phyloP scores from a whole-genome alignment of 2,888 invertebrate genomes.

The Helleia helle region DNA sequence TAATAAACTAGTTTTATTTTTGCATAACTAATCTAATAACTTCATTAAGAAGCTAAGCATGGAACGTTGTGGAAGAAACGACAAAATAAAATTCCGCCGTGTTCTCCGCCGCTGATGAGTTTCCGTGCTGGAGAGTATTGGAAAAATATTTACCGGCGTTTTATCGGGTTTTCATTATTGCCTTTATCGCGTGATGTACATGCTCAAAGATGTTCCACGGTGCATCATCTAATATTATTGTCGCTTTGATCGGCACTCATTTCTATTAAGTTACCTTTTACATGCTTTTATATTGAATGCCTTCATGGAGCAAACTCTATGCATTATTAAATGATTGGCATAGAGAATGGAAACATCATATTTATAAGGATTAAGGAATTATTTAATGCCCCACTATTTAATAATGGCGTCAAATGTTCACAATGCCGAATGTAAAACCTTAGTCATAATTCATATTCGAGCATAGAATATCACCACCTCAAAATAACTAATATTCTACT shows the following conservation, averaged over 20 bases:
- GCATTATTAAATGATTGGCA: too few species aligned
- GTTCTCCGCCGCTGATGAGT: constrained; percentile 20
- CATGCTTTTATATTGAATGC: too few species aligned
- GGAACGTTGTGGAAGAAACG: neutral
- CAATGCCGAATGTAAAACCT: too few species aligned
- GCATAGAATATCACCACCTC: too few species aligned
- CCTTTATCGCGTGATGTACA: constrained; percentile 16
- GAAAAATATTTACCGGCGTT: constrained; percentile 48
- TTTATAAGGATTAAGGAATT: too few species aligned
- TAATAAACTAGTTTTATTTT: too few species aligned
- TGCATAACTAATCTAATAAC: constrained; percentile 5
- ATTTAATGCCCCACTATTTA: too few species aligned
- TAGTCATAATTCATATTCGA: too few species aligned
- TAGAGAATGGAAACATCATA: too few species aligned
- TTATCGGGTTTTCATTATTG: constrained; percentile 33
- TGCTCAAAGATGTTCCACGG: constrained; percentile 13
- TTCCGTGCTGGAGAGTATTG: constrained; percentile 43
- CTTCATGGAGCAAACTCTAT: too few species aligned
- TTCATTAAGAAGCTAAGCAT: neutral
- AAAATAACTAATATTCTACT: too few species aligned
- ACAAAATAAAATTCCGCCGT: constrained; percentile 14
- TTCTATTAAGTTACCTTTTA: neutral
- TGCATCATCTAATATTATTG: neutral
- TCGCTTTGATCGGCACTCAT: neutral
- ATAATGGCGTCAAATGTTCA: too few species aligned